Conservation (phyloP, 2,113 vertebrate species). For the Rissa tridactyla region DNA sequence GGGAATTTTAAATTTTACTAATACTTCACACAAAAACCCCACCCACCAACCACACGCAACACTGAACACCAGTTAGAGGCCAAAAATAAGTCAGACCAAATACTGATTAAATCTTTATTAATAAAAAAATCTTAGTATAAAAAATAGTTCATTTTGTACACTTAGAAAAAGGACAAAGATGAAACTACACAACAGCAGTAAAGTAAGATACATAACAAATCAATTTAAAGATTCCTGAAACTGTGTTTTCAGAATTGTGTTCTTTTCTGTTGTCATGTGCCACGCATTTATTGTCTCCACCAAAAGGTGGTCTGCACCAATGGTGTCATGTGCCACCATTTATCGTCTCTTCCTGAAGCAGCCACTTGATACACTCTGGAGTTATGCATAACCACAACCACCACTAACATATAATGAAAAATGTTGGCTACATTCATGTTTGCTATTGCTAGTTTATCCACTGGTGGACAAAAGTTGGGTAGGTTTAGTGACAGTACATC, state of each 20-base stretch:
- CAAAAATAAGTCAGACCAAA: neutral
- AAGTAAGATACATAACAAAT: neutral
- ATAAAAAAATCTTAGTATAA: neutral
- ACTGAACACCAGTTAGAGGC: neutral
- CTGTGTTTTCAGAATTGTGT: neutral
- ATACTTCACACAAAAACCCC: neutral
- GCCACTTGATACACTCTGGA: neutral
- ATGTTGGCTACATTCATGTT: neutral
- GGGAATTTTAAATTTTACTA: neutral
- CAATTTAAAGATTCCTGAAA: neutral
- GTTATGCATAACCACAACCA: neutral
- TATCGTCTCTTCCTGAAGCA: neutral
- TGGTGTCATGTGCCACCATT: neutral
- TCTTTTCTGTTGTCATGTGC: neutral
- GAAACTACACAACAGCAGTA: neutral
- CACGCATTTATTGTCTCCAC: neutral
- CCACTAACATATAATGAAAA: neutral
- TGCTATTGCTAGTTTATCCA: neutral
- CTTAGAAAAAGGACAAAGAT: neutral
- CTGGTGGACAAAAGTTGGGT: neutral
- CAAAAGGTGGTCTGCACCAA: neutral
- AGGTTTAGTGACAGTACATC: neutral
- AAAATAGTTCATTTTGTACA: conserved; percentile 15
- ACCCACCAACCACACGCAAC: neutral
- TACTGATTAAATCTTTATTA: conserved; percentile 33